These are phyloP conservation scores for Sapajus apella DNA, from an alignment of 2,113 vertebrate species.

Conservation along the genomic window DNA sequence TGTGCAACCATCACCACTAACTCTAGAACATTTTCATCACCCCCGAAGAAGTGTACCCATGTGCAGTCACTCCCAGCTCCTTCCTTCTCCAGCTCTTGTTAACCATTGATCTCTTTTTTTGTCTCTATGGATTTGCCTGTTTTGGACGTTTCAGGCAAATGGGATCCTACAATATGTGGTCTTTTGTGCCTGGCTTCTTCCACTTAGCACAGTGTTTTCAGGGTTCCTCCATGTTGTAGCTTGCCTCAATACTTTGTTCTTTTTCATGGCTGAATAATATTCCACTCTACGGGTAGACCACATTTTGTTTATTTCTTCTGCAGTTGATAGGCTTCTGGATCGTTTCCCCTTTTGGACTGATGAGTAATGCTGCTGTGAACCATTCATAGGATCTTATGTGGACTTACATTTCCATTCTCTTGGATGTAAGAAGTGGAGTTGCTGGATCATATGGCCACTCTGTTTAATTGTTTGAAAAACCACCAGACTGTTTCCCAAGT, in stretches of 20 bases:
- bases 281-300: accelerated
- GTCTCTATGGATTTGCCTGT: accelerated
- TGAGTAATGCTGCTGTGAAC: background rate
- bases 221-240: background rate
- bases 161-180: background rate
- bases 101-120: accelerated
- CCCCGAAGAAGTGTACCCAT: background rate
- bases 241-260: background rate
- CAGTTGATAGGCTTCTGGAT: background rate
- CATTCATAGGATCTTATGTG: background rate
- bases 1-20: background rate
- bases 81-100: background rate
- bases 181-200: background rate
- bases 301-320: background rate
- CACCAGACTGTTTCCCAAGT: background rate
- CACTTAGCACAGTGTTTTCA: background rate
- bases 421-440: background rate
- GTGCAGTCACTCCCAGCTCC: background rate
- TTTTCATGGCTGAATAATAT: background rate
- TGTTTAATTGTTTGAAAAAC: background rate
- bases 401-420: background rate
- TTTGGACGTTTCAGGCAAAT: background rate
- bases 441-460: background rate
- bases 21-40: background rate
- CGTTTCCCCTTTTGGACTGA: background rate